Evolutionary conservation across 2,113 vertebrate genomes (phyloP).

Genomic region (Chauna torquata): DNA sequence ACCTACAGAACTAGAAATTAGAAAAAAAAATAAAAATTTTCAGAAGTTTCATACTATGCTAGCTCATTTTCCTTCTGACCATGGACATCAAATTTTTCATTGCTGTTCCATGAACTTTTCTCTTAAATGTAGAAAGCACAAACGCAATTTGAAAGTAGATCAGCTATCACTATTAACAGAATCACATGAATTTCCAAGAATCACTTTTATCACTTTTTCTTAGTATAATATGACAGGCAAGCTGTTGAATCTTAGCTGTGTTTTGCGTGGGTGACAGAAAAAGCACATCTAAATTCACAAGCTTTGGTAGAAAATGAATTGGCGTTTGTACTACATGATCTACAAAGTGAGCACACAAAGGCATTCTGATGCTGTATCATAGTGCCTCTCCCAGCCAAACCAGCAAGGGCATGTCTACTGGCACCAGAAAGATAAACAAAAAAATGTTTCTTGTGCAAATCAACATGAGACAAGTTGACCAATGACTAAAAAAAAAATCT

Average conservation of each 20-base stretch:
- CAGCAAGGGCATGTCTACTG: conserved; percentile 58
- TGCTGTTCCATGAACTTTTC: neutral
- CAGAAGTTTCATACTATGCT: neutral
- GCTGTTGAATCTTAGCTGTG: conserved; percentile 1
- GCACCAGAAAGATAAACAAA: neutral
- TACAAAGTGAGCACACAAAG: conserved; percentile 22
- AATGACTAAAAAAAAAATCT: neutral
- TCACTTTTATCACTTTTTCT: conserved; percentile 30
- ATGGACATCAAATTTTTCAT: neutral
- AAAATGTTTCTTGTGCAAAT: conserved; percentile 30
- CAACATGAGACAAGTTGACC: conserved; percentile 12
- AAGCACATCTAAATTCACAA: conserved; percentile 30
- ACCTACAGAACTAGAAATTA: neutral
- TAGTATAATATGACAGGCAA: conserved; percentile 25
- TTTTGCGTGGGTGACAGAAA: conserved; percentile 46
- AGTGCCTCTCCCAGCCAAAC: conserved; percentile 52
- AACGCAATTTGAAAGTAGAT: neutral
- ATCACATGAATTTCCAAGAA: conserved; percentile 52
- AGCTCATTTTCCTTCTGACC: neutral
- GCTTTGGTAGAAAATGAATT: neutral
- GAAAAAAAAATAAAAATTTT: neutral
- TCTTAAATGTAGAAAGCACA: neutral
- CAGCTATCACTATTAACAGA: conserved; percentile 35
- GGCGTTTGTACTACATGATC: neutral
- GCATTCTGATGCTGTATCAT: neutral